Base-by-base conservation (phyloP, 2,888 invertebrate species). In the Spisula subtruncata region DNA sequence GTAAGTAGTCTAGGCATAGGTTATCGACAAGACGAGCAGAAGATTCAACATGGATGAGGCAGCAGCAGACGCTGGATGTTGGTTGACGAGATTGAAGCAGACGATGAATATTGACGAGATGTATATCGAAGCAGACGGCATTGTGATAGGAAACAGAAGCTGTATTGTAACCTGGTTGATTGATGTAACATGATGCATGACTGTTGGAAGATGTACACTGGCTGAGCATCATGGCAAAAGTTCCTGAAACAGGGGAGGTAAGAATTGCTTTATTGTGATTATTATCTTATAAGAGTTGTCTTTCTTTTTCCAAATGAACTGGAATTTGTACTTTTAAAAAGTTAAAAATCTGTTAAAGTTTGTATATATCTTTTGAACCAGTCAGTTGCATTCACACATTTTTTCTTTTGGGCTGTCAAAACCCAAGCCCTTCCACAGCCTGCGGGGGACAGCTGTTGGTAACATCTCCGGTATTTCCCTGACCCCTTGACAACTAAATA, bases 211-310 rank as follows among this genome's bases (percentile, higher is more conserved):
- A 16, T 8, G 5, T 25, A 25, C 25, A n/a, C n/a, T 25, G 2
- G 12, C 51, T 51, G 51, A 8, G 51, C 51, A 1, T 12, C 10
- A 12, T 51, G 10, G 75, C n/a, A 25, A 14, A n/a, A 71, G 12
- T 71, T 32, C 25, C 32, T 71, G 32, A 29, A 35, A 18, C 35
- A 75, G 35, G 75, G 75, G 75, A 75, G 75, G 75, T 75, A 75
- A 75, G 75, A 75, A 75, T 75, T 32, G 75, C 16, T 8, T 75
- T 12, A 75, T 32, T 32, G 29, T 75, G 20, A 75, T 4, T 35
- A 35, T 32, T 14, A 18, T 16, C 18, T 8, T 12, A 75, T 35
- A 18, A 32, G 14, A 75, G 75, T 75, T 75, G 75, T 32, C 75
- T 75, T 35, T 35, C 35, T 14, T 75, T 16, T 5, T 32, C 1